Percentiles rank a stretch among this genome's conserved stretches.
Conservation (phyloP, 53 echinoderm and acorn worm species). For the Henricia sp. region DNA sequence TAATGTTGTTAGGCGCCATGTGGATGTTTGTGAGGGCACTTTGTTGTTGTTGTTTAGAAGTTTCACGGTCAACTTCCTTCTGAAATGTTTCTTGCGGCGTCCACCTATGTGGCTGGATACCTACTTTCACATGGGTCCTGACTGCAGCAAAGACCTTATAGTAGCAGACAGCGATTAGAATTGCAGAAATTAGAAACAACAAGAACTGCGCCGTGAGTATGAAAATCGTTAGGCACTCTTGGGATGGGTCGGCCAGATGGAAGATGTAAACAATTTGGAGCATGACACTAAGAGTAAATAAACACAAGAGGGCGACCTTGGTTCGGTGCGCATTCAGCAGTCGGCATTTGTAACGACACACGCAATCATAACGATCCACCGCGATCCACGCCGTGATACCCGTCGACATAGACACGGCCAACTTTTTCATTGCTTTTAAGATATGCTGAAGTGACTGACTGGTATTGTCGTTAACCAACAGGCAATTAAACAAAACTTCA, state of each 20-base stretch:
- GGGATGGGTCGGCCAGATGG: not conserved
- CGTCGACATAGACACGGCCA: not conserved
- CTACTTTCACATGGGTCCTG: not conserved
- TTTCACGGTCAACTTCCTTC: no score
- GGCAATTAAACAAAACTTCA: not conserved
- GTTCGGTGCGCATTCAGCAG: not conserved
- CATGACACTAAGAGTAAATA: not conserved
- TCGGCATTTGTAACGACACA: conserved; percentile 4
- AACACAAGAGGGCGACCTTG: not conserved
- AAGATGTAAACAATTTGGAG: conserved; percentile 1
- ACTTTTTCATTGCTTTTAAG: not conserved
- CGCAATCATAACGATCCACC: conserved; percentile 30
- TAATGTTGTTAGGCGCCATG: no score
- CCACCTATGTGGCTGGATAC: no score
- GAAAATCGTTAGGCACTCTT: not conserved
- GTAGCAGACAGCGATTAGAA: conserved; percentile 10
- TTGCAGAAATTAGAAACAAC: not conserved
- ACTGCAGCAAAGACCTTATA: conserved; percentile 13
- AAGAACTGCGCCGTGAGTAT: not conserved
- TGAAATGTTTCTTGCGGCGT: no score
- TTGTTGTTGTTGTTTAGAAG: no score
- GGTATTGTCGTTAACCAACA: not conserved
- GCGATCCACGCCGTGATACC: conserved; percentile 18
- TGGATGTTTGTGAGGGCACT: no score
- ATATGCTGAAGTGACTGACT: not conserved